phyloP scores from a whole-genome alignment of 1,140 invertebrate genomes.

The Drosophila sulfurigaster region DNA sequence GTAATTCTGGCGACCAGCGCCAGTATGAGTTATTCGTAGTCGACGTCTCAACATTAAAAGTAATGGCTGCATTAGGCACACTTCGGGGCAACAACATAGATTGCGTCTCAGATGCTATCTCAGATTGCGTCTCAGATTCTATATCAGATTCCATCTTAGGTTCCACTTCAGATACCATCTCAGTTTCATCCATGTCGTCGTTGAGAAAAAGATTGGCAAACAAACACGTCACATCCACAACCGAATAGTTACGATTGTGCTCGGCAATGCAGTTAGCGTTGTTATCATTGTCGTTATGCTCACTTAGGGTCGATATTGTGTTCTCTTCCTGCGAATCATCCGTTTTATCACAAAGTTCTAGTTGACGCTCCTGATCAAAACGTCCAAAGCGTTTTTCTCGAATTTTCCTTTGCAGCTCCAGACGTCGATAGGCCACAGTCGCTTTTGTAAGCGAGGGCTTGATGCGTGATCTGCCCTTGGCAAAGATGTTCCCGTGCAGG shows the following conservation, averaged over 20 bases:
- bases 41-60: constrained; percentile 31
- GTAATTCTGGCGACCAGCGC: constrained; percentile 32
- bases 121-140: background rate
- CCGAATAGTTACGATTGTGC: constrained; percentile 37
- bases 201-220: background rate
- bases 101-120: background rate
- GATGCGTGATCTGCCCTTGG: constrained; percentile 15
- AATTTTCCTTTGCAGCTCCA: constrained; percentile 40
- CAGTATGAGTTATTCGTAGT: background rate
- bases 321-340: background rate
- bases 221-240: constrained; percentile 1
- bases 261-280: constrained; percentile 41
- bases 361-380: constrained; percentile 47
- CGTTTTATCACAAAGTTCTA: constrained; percentile 11
- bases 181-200: background rate
- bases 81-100: background rate
- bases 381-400: constrained; percentile 37
- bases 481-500: constrained; percentile 49
- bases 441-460: background rate
- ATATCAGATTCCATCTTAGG: background rate
- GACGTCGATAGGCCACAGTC: constrained; percentile 1
- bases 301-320: no score
- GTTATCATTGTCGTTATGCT: constrained; percentile 16
- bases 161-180: background rate
- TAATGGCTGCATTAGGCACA: constrained; percentile 6